Percentiles rank a stretch among this genome's conserved stretches.
Conservation (phyloP, 30 jellyfish, hydroid and myxozoan species). For the Pseudorhiza aurosa region DNA sequence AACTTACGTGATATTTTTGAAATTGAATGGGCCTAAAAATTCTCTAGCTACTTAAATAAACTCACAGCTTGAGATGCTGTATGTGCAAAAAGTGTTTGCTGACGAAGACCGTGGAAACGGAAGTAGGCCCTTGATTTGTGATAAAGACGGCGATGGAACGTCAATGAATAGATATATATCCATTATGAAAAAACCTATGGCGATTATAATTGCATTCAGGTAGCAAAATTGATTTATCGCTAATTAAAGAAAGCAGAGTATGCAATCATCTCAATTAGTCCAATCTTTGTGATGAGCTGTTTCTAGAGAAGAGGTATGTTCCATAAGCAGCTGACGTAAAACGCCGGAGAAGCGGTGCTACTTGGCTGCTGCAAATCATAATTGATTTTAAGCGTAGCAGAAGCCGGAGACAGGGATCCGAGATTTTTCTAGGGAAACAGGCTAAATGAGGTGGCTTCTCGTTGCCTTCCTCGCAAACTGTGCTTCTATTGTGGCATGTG, state of each 20-base stretch:
- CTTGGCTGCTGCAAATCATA: no score
- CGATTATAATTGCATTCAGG: neutral
- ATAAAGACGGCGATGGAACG: neutral
- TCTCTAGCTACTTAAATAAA: constrained; percentile 22
- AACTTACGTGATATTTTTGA: neutral
- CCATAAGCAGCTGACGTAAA: no score
- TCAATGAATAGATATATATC: constrained; percentile 1
- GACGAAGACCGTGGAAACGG: constrained; percentile 2
- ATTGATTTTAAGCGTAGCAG: no score
- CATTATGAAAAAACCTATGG: neutral
- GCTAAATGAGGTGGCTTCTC: no score
- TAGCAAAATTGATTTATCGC: neutral
- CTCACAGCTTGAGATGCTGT: constrained; percentile 26
- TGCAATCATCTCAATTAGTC: no score
- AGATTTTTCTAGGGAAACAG: no score
- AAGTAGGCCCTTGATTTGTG: constrained; percentile 3
- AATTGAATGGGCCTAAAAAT: neutral
- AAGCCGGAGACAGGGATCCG: no score
- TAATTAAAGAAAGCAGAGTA: neutral
- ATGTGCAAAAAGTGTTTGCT: constrained; percentile 17
- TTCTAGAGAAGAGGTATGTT: no score
- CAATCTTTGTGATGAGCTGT: no score
- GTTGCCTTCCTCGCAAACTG: no score
- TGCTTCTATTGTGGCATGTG: no score
- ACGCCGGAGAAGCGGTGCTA: no score